Base-by-base conservation (phyloP, 2,113 vertebrate species). In the Siniperca knerii region DNA sequence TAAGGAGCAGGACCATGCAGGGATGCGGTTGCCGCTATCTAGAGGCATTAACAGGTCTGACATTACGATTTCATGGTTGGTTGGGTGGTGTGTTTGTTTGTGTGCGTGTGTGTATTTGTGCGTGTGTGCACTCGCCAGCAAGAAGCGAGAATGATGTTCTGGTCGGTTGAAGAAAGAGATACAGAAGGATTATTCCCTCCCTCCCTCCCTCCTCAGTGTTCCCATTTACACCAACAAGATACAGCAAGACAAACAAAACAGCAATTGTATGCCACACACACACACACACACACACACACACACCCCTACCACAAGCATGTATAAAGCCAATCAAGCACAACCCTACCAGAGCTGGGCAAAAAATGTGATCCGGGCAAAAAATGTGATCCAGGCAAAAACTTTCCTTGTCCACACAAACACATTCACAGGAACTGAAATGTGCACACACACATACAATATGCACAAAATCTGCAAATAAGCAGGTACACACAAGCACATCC, bases 11-110 rank as follows among this genome's bases (percentile, higher is more conserved):
- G 83, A 70, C 81, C 78, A 87, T 23, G 76, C 77, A 78, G 78
- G 66, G 84, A 85, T 76, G 69, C 68, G 25, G 83, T 86, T 62
- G 82, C 60, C 37, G 52, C 89, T 95, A 93, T 94, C 93, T 90
- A 60, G 64, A 87, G 90, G 82, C 85, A 93, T 95, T 95, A 94
- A 90, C 87, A 90, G 91, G 90, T 90, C 92, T 92, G 87, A 93
- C 91, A 93, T 94, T 91, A 93, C 60, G 85, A 95, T 96, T 96
- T 96, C 92, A 94, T 75, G 93, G 87, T 91, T 92, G 87, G 88
- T 61, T 91, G 91, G 81, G 65, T 82, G 52, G 85, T 79, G 48
- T 7, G 68, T 82, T 21, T 71, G 33, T 84, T 69, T 84, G 62
- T 80, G 71, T 86, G 52, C 72, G 88, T 74, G 62, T 20, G 77